Evolutionary conservation across 2,888 invertebrate species (phyloP).

Genomic region (Yponomeuta cagnagella): DNA sequence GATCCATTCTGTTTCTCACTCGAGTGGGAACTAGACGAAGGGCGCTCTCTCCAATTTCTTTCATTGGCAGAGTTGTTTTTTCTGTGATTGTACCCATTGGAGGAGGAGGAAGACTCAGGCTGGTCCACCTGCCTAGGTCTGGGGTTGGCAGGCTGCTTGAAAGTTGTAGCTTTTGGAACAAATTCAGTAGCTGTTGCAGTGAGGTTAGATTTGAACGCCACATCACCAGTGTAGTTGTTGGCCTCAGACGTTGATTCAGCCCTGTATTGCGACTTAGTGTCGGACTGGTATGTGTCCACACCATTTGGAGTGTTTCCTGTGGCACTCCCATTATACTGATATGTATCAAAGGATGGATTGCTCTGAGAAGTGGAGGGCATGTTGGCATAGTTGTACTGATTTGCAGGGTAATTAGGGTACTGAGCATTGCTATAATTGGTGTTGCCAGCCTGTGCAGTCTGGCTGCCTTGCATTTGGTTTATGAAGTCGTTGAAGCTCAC

Average conservation of each 20-base stretch:
- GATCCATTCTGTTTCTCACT: slow-evolving; percentile 10
- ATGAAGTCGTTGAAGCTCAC: slow-evolving; percentile 65
- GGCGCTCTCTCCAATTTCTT: slow-evolving; percentile 55
- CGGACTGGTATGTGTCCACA: slow-evolving; percentile 36
- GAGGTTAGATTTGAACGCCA: slow-evolving; percentile 67
- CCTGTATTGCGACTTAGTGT: slow-evolving; percentile 38
- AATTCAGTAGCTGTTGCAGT: slow-evolving; percentile 76
- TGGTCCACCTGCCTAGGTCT: slow-evolving; percentile 7
- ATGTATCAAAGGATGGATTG: slow-evolving; percentile 35
- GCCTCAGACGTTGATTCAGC: slow-evolving; percentile 28
- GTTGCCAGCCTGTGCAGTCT: slow-evolving; percentile 31
- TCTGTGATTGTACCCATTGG: slow-evolving; percentile 23
- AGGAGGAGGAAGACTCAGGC: slow-evolving; percentile 34
- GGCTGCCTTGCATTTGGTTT: slow-evolving; percentile 54
- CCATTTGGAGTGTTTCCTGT: slow-evolving; percentile 34
- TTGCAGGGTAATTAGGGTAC: slow-evolving; percentile 48
- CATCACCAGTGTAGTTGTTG: slow-evolving; percentile 41
- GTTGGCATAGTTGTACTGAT: slow-evolving; percentile 50
- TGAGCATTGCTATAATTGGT: slow-evolving; percentile 44
- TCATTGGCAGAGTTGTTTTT: slow-evolving; percentile 30
- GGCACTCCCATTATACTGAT: slow-evolving; percentile 38
- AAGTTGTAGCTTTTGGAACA: slow-evolving; percentile 60
- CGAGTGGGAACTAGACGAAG: slow-evolving; percentile 2
- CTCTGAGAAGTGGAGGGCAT: slow-evolving; percentile 45
- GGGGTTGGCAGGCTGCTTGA: slow-evolving; percentile 33